These are phyloP conservation scores for Iselma pallidipennis DNA, from an alignment of 2,888 invertebrate genomes.

Conservation along the genomic window DNA sequence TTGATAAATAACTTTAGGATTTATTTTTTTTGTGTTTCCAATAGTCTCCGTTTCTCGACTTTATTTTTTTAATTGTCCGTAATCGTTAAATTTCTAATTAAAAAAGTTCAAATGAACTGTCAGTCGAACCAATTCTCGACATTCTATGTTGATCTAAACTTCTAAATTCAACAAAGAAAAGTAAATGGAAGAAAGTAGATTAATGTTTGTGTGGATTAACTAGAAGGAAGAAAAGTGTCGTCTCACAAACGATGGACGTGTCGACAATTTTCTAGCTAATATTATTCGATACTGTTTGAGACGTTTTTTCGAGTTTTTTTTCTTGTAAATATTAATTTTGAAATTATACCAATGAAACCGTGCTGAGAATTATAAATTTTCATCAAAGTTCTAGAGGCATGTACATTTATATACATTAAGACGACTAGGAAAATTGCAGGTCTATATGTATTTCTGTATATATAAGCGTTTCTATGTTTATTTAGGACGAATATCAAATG, in stretches of 20 bases:
- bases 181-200: conserved; percentile 6
- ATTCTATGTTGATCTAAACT: conserved; percentile 8
- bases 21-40: not conserved
- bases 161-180: conserved; percentile 6
- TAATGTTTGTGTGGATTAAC: conserved; percentile 4
- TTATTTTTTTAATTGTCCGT: not conserved
- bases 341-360: too few relatives aligned
- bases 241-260: not conserved
- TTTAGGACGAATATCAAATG: too few relatives aligned
- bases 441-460: too few relatives aligned
- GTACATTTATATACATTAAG: too few relatives aligned
- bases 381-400: too few relatives aligned
- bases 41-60: not conserved
- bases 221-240: not conserved
- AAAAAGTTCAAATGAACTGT: conserved; percentile 3
- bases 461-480: too few relatives aligned
- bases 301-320: too few relatives aligned
- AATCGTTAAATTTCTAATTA: not conserved
- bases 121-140: not conserved
- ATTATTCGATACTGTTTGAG: too few relatives aligned
- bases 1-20: not conserved
- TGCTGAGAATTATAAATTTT: too few relatives aligned
- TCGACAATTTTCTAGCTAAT: not conserved
- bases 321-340: too few relatives aligned
- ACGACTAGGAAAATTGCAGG: too few relatives aligned